These are phyloP conservation scores for Matsumyia berberina DNA, from an alignment of 2,888 invertebrate species.

Conservation along the genomic window DNA sequence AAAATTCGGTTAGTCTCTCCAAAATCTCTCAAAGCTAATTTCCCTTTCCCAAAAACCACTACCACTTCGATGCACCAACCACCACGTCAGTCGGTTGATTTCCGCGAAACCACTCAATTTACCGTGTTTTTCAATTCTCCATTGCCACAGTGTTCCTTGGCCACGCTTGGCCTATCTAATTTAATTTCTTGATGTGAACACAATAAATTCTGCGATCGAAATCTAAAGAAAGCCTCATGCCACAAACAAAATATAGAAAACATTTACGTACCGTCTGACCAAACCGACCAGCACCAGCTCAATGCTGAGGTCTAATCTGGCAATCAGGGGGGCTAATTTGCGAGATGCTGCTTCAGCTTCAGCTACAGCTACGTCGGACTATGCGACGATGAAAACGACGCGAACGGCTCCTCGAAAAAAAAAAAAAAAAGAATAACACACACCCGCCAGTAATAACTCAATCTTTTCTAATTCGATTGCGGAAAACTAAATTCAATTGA, in stretches of 20 bases:
- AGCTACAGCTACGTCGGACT: neutral
- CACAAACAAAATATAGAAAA: neutral
- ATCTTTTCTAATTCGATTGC: slow-evolving; percentile 72
- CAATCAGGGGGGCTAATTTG: slow-evolving; percentile 11
- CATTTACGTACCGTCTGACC: slow-evolving; percentile 30
- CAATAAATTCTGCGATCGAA: slow-evolving; percentile 7
- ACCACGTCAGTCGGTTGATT: slow-evolving; percentile 15
- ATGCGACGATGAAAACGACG: slow-evolving; percentile 7
- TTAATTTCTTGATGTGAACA: slow-evolving; percentile 5
- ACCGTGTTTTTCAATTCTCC: slow-evolving; percentile 2
- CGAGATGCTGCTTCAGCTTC: neutral
- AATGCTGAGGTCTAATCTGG: neutral
- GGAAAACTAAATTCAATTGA: slow-evolving; percentile 69
- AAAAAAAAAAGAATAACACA: neutral
- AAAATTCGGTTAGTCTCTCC: too few relatives aligned
- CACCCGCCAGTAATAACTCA: slow-evolving; percentile 38
- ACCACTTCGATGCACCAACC: neutral
- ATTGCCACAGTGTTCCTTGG: neutral
- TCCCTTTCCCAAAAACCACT: slow-evolving; percentile 12
- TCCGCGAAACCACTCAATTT: neutral
- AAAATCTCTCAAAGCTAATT: neutral
- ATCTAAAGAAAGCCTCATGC: slow-evolving; percentile 8
- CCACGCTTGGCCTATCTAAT: slow-evolving; percentile 7
- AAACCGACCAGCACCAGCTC: slow-evolving; percentile 2
- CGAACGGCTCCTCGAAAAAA: slow-evolving; percentile 1